phyloP scores from a whole-genome alignment of 2,888 invertebrate species.

The Philereme transversata region DNA sequence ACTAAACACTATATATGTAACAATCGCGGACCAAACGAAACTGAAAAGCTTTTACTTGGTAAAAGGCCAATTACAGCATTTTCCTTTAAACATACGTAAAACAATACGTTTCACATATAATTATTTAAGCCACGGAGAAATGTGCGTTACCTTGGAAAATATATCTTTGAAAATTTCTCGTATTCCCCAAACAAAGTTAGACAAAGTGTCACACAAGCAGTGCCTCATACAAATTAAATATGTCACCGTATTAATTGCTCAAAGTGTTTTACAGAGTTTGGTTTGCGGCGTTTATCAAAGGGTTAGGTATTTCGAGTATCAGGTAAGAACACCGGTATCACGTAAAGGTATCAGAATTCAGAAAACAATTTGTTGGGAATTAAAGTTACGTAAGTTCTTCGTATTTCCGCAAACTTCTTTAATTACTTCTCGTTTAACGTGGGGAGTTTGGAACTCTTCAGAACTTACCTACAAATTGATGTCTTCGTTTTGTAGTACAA shows the following conservation, averaged over 20 bases:
- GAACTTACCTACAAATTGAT: not conserved
- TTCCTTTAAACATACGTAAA: not conserved
- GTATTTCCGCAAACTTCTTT: constrained; percentile 17
- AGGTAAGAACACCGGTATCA: constrained; percentile 1
- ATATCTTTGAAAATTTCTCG: constrained; percentile 34
- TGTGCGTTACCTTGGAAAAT: not conserved
- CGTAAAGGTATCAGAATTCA: constrained; percentile 13
- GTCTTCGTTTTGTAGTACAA: no score
- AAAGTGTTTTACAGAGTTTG: constrained; percentile 37
- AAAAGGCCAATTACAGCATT: not conserved
- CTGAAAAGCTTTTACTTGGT: no score
- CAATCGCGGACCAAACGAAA: no score
- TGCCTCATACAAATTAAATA: constrained; percentile 47
- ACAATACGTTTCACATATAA: no score
- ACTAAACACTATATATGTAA: no score
- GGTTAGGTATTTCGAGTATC: constrained; percentile 5
- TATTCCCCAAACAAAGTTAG: constrained; percentile 41
- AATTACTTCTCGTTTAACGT: constrained; percentile 21
- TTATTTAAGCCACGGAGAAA: no score
- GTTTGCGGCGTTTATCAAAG: constrained; percentile 34
- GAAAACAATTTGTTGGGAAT: constrained; percentile 21
- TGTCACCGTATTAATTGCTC: constrained; percentile 46
- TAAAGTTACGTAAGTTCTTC: constrained; percentile 9
- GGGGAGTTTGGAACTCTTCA: not conserved
- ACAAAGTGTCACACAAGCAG: constrained; percentile 41